A percentile compares a stretch with the other conserved stretches of the same genome.
These are phyloP conservation scores for Marasmarcha lunaedactyla DNA, from an alignment of 2,888 invertebrate genomes.

Conservation along the genomic window DNA sequence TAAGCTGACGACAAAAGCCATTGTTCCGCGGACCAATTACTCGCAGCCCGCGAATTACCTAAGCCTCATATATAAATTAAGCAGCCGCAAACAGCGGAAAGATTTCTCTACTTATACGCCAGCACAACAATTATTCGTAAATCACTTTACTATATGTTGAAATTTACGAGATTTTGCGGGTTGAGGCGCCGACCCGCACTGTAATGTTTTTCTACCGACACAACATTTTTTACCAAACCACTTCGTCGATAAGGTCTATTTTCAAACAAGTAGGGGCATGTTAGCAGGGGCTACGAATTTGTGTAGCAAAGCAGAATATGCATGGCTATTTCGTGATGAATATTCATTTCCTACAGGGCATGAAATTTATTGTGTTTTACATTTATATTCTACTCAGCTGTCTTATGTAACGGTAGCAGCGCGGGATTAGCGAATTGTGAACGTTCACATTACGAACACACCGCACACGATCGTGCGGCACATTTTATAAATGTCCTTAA, in stretches of 20 bases:
- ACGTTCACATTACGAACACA: constrained; percentile 56
- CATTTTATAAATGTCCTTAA: constrained; percentile 46
- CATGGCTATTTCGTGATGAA: constrained; percentile 71
- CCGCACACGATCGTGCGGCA: constrained; percentile 45
- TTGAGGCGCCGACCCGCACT: constrained; percentile 35
- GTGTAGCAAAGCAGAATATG: constrained; percentile 66
- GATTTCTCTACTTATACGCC: constrained; percentile 70
- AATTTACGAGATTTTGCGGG: constrained; percentile 58
- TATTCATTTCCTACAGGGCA: constrained; percentile 72
- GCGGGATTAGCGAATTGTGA: constrained; percentile 68
- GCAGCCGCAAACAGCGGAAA: constrained; percentile 68
- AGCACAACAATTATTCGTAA: constrained; percentile 71
- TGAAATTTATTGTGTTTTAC: constrained; percentile 72
- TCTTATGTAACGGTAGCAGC: constrained; percentile 69
- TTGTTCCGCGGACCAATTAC: constrained; percentile 68
- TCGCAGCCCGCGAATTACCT: constrained; percentile 67
- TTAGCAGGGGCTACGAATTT: constrained; percentile 51
- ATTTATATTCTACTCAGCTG: constrained; percentile 69
- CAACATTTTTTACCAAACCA: constrained; percentile 40
- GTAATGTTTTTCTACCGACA: constrained; percentile 26
- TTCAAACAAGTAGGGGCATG: constrained; percentile 24
- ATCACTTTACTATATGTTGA: constrained; percentile 72
- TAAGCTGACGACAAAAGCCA: constrained; percentile 69
- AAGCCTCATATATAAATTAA: constrained; percentile 71
- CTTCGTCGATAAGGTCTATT: constrained; percentile 39